Conservation (phyloP, 2,888 invertebrate species). For the Ethmia dodecea region DNA sequence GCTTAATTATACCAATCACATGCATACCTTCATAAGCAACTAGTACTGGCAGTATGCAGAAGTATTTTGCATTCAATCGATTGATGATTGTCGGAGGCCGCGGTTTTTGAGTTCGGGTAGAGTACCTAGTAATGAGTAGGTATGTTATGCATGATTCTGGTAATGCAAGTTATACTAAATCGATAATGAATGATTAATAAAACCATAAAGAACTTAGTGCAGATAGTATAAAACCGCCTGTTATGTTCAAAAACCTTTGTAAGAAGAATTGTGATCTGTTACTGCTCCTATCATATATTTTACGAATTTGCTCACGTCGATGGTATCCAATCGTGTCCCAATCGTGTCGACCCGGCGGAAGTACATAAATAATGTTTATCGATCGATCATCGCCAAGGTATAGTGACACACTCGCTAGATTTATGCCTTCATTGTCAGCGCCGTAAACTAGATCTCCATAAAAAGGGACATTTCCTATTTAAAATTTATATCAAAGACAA, state of each 20-base stretch:
- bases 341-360: constrained; percentile 57
- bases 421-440: constrained; percentile 75
- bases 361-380: constrained; percentile 76
- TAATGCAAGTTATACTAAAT: no score
- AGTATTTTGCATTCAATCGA: no score
- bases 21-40: no score
- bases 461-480: constrained; percentile 77
- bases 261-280: not conserved
- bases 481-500: constrained; percentile 77
- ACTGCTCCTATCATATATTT: constrained; percentile 28
- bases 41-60: no score
- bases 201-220: no score
- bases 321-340: constrained; percentile 45
- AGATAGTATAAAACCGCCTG: no score
- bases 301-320: constrained; percentile 48
- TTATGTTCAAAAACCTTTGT: no score
- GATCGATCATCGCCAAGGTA: constrained; percentile 70
- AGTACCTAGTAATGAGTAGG: no score
- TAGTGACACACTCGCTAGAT: constrained; percentile 69
- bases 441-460: constrained; percentile 77
- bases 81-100: no score
- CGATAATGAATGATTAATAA: no score
- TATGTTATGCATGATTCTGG: no score
- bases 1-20: constrained; percentile 33
- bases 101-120: no score